A percentile compares a stretch with the other conserved stretches of the same genome.
phyloP scores from a whole-genome alignment of 2,888 invertebrate genomes.

The Meteorus cinctellus region DNA sequence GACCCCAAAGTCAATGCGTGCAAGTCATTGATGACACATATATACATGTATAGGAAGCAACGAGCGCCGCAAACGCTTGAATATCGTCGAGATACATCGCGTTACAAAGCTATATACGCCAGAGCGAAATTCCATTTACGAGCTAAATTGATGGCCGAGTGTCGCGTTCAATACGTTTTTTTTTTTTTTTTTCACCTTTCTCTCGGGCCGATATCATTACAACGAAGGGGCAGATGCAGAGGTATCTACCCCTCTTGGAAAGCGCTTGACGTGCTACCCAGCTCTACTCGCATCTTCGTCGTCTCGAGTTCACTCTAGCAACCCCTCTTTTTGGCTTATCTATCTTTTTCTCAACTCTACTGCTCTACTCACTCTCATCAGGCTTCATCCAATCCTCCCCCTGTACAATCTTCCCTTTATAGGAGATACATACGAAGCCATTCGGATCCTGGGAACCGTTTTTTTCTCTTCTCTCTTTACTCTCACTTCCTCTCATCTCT shows the following conservation, averaged over 20 bases:
- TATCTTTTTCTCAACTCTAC: slow-evolving; percentile 39
- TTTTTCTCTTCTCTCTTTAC: slow-evolving; percentile 51
- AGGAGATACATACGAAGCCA: slow-evolving; percentile 68
- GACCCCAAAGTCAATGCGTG: slow-evolving; percentile 22
- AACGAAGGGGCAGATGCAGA: slow-evolving; percentile 68
- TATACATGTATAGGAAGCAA: slow-evolving; percentile 16
- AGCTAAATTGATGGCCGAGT: slow-evolving; percentile 65
- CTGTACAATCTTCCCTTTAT: slow-evolving; percentile 70
- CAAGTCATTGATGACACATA: slow-evolving; percentile 24
- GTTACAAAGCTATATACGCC: slow-evolving; percentile 31
- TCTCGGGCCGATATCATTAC: slow-evolving; percentile 66
- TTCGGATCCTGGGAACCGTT: slow-evolving; percentile 72
- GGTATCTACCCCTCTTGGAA: slow-evolving; percentile 50
- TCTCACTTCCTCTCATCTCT: slow-evolving; percentile 36
- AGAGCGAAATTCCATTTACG: slow-evolving; percentile 59
- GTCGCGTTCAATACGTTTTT: slow-evolving; percentile 56
- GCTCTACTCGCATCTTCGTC: slow-evolving; percentile 17
- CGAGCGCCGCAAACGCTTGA: background rate
- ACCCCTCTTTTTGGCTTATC: slow-evolving; percentile 44
- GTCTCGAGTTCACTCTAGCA: slow-evolving; percentile 33
- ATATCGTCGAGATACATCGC: slow-evolving; percentile 26
- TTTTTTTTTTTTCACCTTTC: slow-evolving; percentile 47
- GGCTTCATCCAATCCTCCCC: slow-evolving; percentile 58
- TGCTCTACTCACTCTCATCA: slow-evolving; percentile 35
- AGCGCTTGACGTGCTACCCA: slow-evolving; percentile 44